These are phyloP conservation scores for Triplophysa dalaica DNA, from an alignment of 2,113 vertebrate genomes.

Conservation along the genomic window DNA sequence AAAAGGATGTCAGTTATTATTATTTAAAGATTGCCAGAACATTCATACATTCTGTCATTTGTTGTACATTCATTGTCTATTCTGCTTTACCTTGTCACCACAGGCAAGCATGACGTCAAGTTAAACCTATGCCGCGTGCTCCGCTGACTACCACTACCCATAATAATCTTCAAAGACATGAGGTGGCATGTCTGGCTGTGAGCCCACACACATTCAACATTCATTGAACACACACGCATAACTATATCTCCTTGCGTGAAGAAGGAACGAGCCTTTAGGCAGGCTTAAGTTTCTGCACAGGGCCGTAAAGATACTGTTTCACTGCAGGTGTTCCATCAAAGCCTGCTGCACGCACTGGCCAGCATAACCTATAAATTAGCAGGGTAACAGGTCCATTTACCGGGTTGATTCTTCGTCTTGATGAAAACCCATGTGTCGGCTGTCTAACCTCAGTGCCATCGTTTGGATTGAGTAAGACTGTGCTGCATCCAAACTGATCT, in stretches of 20 bases:
- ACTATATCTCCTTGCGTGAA: not conserved
- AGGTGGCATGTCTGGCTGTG: constrained; percentile 57
- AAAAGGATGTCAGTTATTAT: no score
- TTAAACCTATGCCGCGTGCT: constrained; percentile 54
- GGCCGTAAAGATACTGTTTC: constrained; percentile 75
- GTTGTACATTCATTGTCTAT: constrained; percentile 24
- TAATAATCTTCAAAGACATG: constrained; percentile 70
- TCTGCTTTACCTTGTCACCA: constrained; percentile 47
- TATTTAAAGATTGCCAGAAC: not conserved
- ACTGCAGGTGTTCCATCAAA: constrained; percentile 79
- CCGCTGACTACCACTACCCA: constrained; percentile 63
- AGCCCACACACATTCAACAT: constrained; percentile 42
- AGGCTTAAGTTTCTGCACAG: constrained; percentile 69
- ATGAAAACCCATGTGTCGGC: constrained; percentile 60
- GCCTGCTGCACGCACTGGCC: constrained; percentile 61
- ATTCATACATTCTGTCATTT: not conserved
- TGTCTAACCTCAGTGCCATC: constrained; percentile 63
- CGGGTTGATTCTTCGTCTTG: constrained; percentile 35
- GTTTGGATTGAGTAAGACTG: constrained; percentile 51
- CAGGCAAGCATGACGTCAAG: constrained; percentile 60
- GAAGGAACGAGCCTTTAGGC: constrained; percentile 38
- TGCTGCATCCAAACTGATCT: not conserved
- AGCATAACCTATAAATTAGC: constrained; percentile 62
- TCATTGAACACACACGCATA: constrained; percentile 5
- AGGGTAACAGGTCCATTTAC: constrained; percentile 51